A percentile compares a stretch with the other conserved stretches of the same genome.
phyloP scores from a whole-genome alignment of 1,140 invertebrate species.

The Grapholita molesta region DNA sequence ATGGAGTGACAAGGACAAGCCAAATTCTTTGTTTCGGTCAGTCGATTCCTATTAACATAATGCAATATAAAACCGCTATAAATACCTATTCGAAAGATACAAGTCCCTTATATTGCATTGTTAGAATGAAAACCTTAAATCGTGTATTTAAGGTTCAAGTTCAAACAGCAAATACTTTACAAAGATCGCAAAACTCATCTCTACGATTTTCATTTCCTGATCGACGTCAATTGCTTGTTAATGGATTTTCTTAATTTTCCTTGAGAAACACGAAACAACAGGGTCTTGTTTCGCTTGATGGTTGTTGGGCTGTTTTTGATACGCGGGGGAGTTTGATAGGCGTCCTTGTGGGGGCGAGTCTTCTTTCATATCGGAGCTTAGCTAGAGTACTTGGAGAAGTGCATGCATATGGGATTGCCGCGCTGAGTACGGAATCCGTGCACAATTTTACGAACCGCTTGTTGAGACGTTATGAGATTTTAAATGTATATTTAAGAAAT shows the following conservation, averaged over 20 bases:
- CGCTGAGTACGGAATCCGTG: not conserved
- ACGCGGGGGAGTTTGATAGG: slow-evolving; percentile 30
- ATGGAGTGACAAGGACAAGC: not conserved
- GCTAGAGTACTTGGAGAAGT: slow-evolving; percentile 46
- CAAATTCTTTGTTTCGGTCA: not conserved
- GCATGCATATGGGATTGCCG: slow-evolving; percentile 29
- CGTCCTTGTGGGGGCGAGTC: slow-evolving; percentile 48
- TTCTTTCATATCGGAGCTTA: slow-evolving; percentile 60
- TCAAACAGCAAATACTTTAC: not conserved
- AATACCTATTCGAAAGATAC: not conserved
- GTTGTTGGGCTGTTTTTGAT: slow-evolving; percentile 35
- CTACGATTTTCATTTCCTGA: slow-evolving; percentile 9
- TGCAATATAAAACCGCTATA: slow-evolving; percentile 27
- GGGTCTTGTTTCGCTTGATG: slow-evolving; percentile 20
- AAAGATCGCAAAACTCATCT: not conserved
- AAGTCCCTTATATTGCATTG: not conserved
- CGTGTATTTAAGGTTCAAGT: not conserved
- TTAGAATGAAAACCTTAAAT: slow-evolving; percentile 7
- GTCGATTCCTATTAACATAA: not conserved
- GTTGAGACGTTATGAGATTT: not conserved
- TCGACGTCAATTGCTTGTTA: not conserved
- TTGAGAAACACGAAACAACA: slow-evolving; percentile 27
- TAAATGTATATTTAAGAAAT: not conserved
- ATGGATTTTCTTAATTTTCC: not conserved
- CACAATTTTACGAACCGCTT: not conserved